A percentile compares a stretch with the other conserved stretches of the same genome.
These are phyloP conservation scores for Poeciliopsis paucimaculata DNA, from an alignment of 2,797 vertebrate genomes.

Conservation along the genomic window DNA sequence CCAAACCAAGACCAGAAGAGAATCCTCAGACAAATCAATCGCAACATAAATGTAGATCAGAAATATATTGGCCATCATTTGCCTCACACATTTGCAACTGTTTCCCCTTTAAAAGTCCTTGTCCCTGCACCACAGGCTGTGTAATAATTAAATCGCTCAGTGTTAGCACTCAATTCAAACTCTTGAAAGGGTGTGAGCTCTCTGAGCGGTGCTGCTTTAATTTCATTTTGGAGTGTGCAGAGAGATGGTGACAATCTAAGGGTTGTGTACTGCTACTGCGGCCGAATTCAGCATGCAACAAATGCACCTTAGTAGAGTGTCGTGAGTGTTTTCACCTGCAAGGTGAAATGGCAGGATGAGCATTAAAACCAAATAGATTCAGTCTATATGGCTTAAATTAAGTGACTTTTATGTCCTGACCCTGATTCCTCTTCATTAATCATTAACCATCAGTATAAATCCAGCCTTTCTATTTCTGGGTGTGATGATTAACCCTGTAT, in stretches of 20 bases:
- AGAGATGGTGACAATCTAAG: conserved; percentile 26
- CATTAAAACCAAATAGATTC: neutral
- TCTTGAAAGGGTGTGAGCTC: conserved; percentile 15
- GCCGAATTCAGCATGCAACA: neutral
- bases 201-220: neutral
- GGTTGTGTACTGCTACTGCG: neutral
- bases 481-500: conserved; percentile 67
- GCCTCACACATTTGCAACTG: neutral
- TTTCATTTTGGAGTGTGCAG: conserved; percentile 7
- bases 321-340: too few relatives aligned
- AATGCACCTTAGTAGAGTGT: neutral
- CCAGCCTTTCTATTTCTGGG: conserved; percentile 20
- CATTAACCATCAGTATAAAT: conserved; percentile 69
- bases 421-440: conserved; percentile 62
- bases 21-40: conserved; percentile 31
- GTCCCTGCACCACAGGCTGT: conserved; percentile 15
- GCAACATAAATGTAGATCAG: neutral
- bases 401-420: conserved; percentile 25
- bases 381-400: neutral
- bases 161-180: conserved; percentile 31
- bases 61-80: neutral
- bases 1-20: conserved; percentile 2
- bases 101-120: conserved; percentile 32
- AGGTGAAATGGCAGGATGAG: neutral
- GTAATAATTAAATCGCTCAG: conserved; percentile 60